Evolutionary conservation across 2,797 vertebrate species (phyloP), one percentile per base, ranked within the genome.

Genomic region (Anas flavirostris): DNA sequence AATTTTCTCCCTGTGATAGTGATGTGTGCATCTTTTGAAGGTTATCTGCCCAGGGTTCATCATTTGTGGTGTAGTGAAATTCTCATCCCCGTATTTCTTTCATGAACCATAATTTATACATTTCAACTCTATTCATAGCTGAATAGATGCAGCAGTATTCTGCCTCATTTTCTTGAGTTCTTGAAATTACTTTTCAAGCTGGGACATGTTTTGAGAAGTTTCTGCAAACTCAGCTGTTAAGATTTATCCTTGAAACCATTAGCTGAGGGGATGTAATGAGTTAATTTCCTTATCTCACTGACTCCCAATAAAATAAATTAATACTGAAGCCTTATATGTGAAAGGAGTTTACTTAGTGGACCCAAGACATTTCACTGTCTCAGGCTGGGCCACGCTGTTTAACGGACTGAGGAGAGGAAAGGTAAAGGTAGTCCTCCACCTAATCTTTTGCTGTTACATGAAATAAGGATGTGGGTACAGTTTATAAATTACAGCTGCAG

Each of bases 41-140:
- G 72, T 78, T 95, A 81, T 80, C 78, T 92, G 58, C 66, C 37
- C 17, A 50, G 88, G 82, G 86, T 88, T 94, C 83, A 69, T 94
- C 83, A 64, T 90, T 72, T 72, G 39, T 46, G 67, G 16, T 82
- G 58, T 68, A 46, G 50, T 55, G 66, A 85, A 89, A 93, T 85
- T 85, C 82, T 94, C 28, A 33, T 92, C 53, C 53, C 78, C 16
- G 5, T 95, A 88, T 94, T 96, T 91, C 74, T 94, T 96, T 93
- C 81, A 67, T 64, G 81, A 94, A 55, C 41, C 13, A 29, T 3
- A 15, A 94, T 88, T 96, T 90, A 96, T 67, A 69, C 39, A 53
- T 90, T 94, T 91, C 59, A 39, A 33, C 18, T 94, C 59, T 84
- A 44, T 90, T 94, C 81, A 82, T 60, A 73, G 35, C 43, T 94